These are phyloP conservation scores for Campoletis raptor DNA, from an alignment of 2,888 invertebrate species.

Conservation along the genomic window DNA sequence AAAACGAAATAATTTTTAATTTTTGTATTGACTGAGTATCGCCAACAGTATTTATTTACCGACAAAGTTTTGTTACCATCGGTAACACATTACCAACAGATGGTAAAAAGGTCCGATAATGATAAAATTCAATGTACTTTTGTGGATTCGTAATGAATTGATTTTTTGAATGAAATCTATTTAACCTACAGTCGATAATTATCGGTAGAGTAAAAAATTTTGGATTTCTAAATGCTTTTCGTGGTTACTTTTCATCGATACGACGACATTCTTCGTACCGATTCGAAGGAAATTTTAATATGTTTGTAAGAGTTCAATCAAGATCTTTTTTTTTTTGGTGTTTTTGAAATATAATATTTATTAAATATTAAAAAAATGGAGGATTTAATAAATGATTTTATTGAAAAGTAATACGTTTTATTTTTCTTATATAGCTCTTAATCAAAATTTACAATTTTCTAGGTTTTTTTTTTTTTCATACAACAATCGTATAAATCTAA, in stretches of 20 bases:
- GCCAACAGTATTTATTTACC: neutral
- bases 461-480: conserved; percentile 62
- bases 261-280: neutral
- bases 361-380: neutral
- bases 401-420: conserved; percentile 75
- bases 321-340: neutral
- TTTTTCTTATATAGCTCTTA: conserved; percentile 79
- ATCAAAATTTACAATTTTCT: conserved; percentile 82
- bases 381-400: conserved; percentile 8
- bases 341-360: neutral
- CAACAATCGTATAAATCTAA: conserved; percentile 79
- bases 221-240: neutral
- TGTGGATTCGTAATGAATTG: neutral
- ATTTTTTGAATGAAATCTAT: neutral
- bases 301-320: neutral
- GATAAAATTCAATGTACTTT: too few relatives aligned
- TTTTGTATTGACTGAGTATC: neutral
- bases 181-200: neutral
- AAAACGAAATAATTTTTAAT: neutral
- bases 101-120: neutral
- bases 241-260: neutral
- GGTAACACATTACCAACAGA: neutral
- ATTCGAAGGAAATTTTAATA: neutral
- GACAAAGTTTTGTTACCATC: neutral
- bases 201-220: too few relatives aligned